Conservation (phyloP, 2,797 vertebrate genomes). For the Diceros bicornis region DNA sequence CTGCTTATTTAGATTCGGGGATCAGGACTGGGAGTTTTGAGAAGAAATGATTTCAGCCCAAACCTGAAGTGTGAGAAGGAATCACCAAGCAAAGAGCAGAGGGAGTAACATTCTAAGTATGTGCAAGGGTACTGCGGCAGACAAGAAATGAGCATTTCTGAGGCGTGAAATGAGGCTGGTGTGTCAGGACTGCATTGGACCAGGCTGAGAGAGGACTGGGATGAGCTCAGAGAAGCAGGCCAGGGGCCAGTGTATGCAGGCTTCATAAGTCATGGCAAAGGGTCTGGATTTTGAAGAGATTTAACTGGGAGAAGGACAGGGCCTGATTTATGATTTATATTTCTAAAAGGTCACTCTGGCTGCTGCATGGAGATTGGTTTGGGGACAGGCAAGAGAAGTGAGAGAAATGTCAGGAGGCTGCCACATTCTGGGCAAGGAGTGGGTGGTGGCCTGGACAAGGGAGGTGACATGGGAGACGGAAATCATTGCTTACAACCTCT, state of each 20-base stretch:
- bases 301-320: neutral
- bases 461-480: neutral
- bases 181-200: neutral
- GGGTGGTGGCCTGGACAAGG: neutral
- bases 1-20: neutral
- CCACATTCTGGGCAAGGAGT: neutral
- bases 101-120: neutral
- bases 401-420: neutral
- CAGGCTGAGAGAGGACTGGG: neutral
- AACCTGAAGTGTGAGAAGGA: neutral
- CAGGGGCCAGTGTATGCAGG: neutral
- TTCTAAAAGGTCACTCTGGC: conserved; percentile 60
- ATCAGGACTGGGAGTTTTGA: neutral
- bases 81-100: neutral
- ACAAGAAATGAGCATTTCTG: neutral
- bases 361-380: conserved; percentile 12
- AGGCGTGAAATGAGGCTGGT: neutral
- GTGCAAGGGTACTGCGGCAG: neutral
- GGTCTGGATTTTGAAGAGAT: conserved; percentile 1
- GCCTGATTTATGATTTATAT: neutral
- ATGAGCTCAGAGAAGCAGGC: neutral
- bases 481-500: neutral
- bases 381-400: neutral
- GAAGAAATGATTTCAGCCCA: neutral
- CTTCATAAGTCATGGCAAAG: neutral